These are phyloP conservation scores for Habrosyne pyritoides DNA, from an alignment of 2,888 invertebrate genomes.

Conservation along the genomic window DNA sequence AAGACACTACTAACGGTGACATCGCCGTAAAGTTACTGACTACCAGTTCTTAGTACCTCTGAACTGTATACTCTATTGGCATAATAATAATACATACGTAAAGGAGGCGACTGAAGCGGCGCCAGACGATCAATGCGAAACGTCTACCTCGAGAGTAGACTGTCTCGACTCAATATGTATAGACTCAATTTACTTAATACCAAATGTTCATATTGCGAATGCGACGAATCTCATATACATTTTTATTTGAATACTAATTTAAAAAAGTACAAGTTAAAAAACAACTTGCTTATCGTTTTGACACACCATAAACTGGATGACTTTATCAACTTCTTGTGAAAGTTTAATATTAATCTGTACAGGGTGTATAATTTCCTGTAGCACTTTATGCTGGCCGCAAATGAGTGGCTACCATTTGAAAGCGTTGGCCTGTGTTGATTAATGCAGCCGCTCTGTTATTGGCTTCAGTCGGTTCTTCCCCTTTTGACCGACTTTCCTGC, in stretches of 20 bases:
- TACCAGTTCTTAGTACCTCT: conserved; percentile 10
- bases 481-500: conserved; percentile 22
- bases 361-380: conserved; percentile 21
- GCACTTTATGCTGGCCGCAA: conserved; percentile 27
- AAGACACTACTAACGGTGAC: conserved; percentile 46
- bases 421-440: conserved; percentile 22
- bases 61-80: conserved; percentile 1
- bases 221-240: not conserved
- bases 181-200: not conserved
- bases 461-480: conserved; percentile 23
- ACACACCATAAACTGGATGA: conserved; percentile 13
- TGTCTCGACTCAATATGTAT: not conserved
- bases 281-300: not conserved
- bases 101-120: conserved; percentile 7
- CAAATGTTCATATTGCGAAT: not conserved
- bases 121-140: conserved; percentile 4
- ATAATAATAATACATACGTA: not conserved
- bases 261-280: not conserved
- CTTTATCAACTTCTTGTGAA: conserved; percentile 17
- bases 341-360: conserved; percentile 11
- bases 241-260: not conserved
- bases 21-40: conserved; percentile 37
- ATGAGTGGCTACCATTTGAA: conserved; percentile 21
- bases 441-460: conserved; percentile 30
- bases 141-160: conserved; percentile 4